Conservation (phyloP, 2,113 vertebrate genomes). For the Noturus placidus region DNA sequence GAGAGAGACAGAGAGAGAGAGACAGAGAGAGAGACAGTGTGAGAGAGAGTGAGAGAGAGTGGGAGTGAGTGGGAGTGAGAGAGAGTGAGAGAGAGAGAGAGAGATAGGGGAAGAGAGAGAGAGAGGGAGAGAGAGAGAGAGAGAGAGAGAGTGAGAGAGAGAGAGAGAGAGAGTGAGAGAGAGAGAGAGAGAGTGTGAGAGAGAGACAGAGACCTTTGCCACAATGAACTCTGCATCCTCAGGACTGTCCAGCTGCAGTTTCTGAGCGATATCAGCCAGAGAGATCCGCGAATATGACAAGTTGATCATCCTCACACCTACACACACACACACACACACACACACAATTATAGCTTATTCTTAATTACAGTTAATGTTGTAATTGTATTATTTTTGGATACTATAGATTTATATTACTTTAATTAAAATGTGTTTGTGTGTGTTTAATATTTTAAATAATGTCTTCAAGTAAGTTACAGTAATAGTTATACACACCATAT, state of each 20-base stretch:
- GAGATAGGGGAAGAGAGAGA: too few species aligned
- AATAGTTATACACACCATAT: too few species aligned
- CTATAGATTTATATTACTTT: neutral
- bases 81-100: too few species aligned
- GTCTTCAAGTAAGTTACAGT: too few species aligned
- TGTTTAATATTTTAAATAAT: neutral
- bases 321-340: neutral
- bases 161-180: too few species aligned
- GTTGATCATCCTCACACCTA: slow-evolving; percentile 98
- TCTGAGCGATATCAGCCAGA: slow-evolving; percentile 92
- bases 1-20: too few species aligned
- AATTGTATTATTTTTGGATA: neutral
- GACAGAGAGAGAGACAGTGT: too few species aligned
- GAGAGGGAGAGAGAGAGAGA: too few species aligned
- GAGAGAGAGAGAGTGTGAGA: slow-evolving; percentile 16
- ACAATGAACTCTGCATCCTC: slow-evolving; percentile 98
- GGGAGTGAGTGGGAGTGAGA: too few species aligned
- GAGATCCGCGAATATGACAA: slow-evolving; percentile 97
- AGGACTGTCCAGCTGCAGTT: slow-evolving; percentile 93
- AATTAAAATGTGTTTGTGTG: too few species aligned
- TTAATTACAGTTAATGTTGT: neutral
- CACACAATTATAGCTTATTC: neutral
- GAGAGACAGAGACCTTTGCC: slow-evolving; percentile 82
- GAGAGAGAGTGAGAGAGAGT: too few species aligned
- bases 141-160: neutral